Conservation (phyloP, 2,888 invertebrate genomes). For the Deladenus siricidicola region DNA sequence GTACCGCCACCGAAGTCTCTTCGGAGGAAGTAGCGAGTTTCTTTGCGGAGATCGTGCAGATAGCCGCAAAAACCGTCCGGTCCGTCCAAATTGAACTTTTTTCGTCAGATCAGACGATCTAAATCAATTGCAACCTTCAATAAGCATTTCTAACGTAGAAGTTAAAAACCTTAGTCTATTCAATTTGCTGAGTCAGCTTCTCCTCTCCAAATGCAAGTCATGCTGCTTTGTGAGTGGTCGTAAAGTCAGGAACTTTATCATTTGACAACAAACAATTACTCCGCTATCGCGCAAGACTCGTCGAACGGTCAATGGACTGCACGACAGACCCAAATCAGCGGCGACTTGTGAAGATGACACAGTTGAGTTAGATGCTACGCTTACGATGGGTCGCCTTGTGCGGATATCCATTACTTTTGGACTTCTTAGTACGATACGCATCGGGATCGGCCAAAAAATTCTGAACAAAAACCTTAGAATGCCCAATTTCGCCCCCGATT, state of each 20-base stretch:
- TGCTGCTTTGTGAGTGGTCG: not conserved
- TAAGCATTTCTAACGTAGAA: too few species aligned
- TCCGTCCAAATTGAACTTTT: conserved; percentile 37
- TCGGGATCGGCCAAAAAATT: not conserved
- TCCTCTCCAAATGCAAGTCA: not conserved
- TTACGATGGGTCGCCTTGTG: not conserved
- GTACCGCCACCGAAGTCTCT: not conserved
- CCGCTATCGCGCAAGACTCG: not conserved
- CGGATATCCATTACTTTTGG: not conserved
- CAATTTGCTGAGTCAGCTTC: not conserved
- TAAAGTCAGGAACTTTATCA: not conserved
- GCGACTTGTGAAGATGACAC: not conserved
- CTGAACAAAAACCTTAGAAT: not conserved
- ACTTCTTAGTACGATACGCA: not conserved
- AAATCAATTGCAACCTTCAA: too few species aligned
- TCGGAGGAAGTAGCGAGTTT: not conserved
- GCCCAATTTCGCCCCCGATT: not conserved
- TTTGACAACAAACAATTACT: not conserved
- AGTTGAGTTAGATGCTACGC: not conserved
- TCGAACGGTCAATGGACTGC: not conserved
- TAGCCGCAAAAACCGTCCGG: conserved; percentile 30
- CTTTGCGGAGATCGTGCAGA: conserved; percentile 22
- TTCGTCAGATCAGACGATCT: conserved; percentile 31
- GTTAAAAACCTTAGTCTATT: not conserved
- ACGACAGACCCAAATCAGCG: not conserved